Evolutionary conservation across 2,888 invertebrate genomes (phyloP), one percentile per base, ranked within the genome.

Genomic region (Pomacea canaliculata): DNA sequence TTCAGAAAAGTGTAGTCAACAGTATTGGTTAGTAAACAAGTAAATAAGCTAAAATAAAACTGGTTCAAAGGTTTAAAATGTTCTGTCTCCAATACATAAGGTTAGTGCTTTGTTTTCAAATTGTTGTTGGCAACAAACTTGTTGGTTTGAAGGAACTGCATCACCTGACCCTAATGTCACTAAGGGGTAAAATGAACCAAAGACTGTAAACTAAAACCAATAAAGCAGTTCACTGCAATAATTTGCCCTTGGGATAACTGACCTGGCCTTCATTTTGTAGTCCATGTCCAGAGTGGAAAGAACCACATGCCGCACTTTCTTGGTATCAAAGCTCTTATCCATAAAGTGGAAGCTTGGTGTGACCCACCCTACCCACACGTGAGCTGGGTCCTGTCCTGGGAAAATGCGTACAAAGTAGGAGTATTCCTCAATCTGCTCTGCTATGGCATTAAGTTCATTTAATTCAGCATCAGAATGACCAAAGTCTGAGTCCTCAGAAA

Each of bases 291-390:
- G 82, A 13, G 85, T 81, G 68, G 89, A 89, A 27, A 90, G 84
- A 62, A 90, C 86, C 46, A 90, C 88, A 82, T 90, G 88, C 51
- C 90, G 82, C 63, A 88, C 84, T 68, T 88, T 89, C 83, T 87
- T 90, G 75, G 87, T 88, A 73, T 90, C 89, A 84, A 91, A 92
- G 13, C 83, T 71, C 19, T 83, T 80, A 73, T 87, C 84, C 79
- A 84, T 82, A 78, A 83, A 85, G 83, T 92, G 91, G 91, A 97
- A 99, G 89, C 98, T 97, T 0, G 99, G 98, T 0, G 98, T 99
- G 72, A 99, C 99, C 99, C 99, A 99, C 27, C 99, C 99, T 0
- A 99, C 95, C 91, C 97, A 99, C 48, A 99, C 96, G 89, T 97
- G 96, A 0, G 95, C 94, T 0, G 97, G 97, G 89, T 98, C 97